phyloP scores from a whole-genome alignment of 2,113 vertebrate species.

The Misgurnus anguillicaudatus region DNA sequence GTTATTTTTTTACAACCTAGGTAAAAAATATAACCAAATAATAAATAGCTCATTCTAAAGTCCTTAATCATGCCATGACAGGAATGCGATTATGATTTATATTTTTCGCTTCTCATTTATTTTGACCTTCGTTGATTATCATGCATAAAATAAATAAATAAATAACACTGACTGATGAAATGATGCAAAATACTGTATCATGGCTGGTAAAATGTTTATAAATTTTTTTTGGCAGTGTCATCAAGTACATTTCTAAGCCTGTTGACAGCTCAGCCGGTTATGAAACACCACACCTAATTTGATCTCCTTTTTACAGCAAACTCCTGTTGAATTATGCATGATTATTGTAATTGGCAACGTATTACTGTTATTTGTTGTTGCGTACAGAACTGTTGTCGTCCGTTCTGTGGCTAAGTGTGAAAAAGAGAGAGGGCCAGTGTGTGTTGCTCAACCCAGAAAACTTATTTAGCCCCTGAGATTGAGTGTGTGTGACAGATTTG shows the following conservation, averaged over 20 bases:
- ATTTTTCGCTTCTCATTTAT: no score
- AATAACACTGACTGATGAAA: no score
- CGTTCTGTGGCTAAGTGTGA: neutral
- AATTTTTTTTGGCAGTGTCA: neutral
- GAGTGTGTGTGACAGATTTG: constrained; percentile 47
- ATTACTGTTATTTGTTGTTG: constrained; percentile 13
- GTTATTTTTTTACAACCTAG: no score
- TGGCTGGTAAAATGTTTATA: neutral
- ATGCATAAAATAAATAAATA: neutral
- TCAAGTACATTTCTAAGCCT: neutral
- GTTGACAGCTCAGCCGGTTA: neutral
- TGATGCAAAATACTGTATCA: neutral
- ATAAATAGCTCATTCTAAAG: no score
- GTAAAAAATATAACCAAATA: no score
- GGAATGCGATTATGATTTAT: no score
- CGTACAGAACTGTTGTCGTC: neutral
- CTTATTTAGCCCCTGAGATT: constrained; percentile 40
- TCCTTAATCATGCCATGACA: no score
- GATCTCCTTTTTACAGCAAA: neutral
- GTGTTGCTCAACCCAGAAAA: constrained; percentile 11
- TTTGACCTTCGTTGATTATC: neutral
- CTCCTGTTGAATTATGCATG: constrained; percentile 16
- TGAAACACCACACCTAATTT: neutral
- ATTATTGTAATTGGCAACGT: constrained; percentile 20
- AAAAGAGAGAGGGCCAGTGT: neutral